phyloP scores from a whole-genome alignment of 1,140 invertebrate species.

The Rhizoglyphus robini region DNA sequence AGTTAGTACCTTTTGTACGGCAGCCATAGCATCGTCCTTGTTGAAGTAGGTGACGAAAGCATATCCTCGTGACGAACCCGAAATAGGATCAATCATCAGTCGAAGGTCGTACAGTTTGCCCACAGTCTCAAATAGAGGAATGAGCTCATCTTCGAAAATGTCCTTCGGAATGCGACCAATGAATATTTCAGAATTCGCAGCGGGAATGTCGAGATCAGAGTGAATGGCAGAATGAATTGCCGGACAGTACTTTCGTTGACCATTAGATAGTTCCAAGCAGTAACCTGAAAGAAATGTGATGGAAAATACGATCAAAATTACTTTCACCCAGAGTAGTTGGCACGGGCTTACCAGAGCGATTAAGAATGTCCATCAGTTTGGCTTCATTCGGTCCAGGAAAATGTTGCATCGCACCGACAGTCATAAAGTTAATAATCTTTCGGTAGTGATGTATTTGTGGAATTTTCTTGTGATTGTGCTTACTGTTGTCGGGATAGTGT shows the following conservation, averaged over 20 bases:
- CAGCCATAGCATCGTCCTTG: constrained; percentile 35
- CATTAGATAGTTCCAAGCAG: constrained; percentile 49
- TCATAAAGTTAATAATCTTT: constrained; percentile 3
- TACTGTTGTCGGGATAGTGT: not conserved
- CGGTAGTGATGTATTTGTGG: not conserved
- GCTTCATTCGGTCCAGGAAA: not conserved
- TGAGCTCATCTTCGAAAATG: constrained; percentile 41
- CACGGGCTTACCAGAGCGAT: not conserved
- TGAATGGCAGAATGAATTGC: constrained; percentile 34
- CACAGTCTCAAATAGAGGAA: constrained; percentile 40
- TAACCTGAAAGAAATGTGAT: constrained; percentile 31
- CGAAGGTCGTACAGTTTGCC: constrained; percentile 42
- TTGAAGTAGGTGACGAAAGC: constrained; percentile 41
- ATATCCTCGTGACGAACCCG: constrained; percentile 39
- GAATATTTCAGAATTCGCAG: constrained; percentile 37
- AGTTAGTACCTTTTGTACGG: constrained; percentile 27
- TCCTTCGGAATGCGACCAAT: constrained; percentile 42
- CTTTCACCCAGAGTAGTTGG: not conserved
- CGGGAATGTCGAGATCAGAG: constrained; percentile 30
- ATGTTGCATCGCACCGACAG: not conserved
- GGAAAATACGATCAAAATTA: not conserved
- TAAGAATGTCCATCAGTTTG: not conserved
- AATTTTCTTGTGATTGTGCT: not conserved
- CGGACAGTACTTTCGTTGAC: constrained; percentile 46
- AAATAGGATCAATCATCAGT: constrained; percentile 42